Conservation (phyloP, 2,113 vertebrate species). For the Hippocampus comes region DNA sequence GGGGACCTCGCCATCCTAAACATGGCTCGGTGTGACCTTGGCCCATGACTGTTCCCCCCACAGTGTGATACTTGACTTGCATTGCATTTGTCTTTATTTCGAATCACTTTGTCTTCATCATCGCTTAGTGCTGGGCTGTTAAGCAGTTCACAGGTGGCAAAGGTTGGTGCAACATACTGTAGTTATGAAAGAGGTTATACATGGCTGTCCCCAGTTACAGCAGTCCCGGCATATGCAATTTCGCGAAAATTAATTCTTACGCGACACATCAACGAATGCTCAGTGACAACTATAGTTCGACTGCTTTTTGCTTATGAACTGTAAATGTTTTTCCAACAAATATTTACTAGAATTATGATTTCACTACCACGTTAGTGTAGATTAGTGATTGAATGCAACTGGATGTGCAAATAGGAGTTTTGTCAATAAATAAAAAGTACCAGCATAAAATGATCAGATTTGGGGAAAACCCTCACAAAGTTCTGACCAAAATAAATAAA, state of each 20-base stretch:
- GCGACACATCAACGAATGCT: too few relatives aligned
- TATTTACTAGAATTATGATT: too few relatives aligned
- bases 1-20: conserved; percentile 59
- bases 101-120: neutral
- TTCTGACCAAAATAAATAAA: too few relatives aligned
- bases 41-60: conserved; percentile 12
- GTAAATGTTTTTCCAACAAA: too few relatives aligned
- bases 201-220: neutral
- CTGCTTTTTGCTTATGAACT: too few relatives aligned
- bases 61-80: neutral
- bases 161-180: neutral
- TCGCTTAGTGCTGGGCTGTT: neutral
- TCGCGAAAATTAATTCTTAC: neutral
- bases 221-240: neutral
- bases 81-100: neutral
- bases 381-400: too few relatives aligned
- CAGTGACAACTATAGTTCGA: too few relatives aligned
- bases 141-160: neutral
- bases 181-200: neutral
- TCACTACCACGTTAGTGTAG: too few relatives aligned
- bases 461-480: too few relatives aligned
- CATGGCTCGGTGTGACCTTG: conserved; percentile 62
- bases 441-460: too few relatives aligned
- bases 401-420: too few relatives aligned
- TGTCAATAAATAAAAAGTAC: too few relatives aligned